These are phyloP conservation scores for Chunga burmeisteri DNA, from an alignment of 2,113 vertebrate species.

Conservation along the genomic window DNA sequence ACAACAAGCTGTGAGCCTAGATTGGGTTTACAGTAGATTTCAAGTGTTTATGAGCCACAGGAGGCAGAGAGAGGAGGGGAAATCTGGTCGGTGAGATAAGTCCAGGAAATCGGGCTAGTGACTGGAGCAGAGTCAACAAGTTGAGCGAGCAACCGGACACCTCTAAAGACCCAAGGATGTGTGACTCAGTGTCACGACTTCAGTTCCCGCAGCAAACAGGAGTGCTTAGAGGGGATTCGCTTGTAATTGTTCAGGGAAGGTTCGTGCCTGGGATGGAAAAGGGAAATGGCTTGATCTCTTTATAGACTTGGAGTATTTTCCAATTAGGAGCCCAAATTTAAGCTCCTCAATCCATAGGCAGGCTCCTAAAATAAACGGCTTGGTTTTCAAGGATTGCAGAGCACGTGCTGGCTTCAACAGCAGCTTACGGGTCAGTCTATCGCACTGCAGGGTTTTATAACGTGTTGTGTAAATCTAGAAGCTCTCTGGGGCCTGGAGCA, in stretches of 20 bases:
- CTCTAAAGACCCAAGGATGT: neutral
- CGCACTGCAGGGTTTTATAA: neutral
- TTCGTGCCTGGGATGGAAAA: neutral
- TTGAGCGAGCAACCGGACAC: neutral
- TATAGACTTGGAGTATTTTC: neutral
- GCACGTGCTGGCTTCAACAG: neutral
- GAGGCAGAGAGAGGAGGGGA: constrained; percentile 48
- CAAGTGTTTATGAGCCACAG: constrained; percentile 47
- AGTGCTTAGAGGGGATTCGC: neutral
- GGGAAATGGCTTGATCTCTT: neutral
- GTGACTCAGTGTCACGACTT: constrained; percentile 45
- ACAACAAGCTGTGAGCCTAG: constrained; percentile 28
- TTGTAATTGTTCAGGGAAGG: neutral
- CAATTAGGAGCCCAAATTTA: neutral
- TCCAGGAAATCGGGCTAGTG: constrained; percentile 54
- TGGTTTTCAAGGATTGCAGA: neutral
- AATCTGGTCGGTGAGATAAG: constrained; percentile 66
- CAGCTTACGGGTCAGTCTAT: neutral
- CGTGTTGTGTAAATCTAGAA: neutral
- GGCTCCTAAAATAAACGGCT: neutral
- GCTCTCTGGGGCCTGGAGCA: neutral
- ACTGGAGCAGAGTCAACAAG: constrained; percentile 53
- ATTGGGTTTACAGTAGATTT: constrained; percentile 21
- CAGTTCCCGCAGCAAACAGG: neutral
- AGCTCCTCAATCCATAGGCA: neutral